phyloP scores from a whole-genome alignment of 1,140 invertebrate species.

The Pogonognathellus flavescens region DNA sequence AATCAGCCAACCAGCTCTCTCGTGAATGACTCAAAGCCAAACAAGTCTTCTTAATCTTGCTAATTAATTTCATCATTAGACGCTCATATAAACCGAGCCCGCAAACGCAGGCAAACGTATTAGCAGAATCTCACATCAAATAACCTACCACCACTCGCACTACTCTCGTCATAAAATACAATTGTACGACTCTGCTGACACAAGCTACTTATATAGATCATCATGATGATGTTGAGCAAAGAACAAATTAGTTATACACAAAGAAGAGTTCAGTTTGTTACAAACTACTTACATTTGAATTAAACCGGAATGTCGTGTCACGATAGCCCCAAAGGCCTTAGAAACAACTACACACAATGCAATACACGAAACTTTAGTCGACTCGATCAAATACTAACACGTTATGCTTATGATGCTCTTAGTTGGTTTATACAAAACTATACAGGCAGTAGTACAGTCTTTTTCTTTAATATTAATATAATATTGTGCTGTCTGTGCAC shows the following conservation, averaged over 20 bases:
- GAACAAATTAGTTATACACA: neutral
- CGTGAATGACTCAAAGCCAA: slow-evolving; percentile 1
- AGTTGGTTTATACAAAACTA: no score
- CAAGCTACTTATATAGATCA: neutral
- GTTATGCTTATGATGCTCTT: neutral
- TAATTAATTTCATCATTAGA: slow-evolving; percentile 39
- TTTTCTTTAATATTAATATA: no score
- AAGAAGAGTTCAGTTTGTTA: neutral
- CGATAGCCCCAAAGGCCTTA: slow-evolving; percentile 34
- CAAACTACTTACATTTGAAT: slow-evolving; percentile 6
- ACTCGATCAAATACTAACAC: slow-evolving; percentile 20
- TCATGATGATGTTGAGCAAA: neutral
- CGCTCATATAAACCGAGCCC: slow-evolving; percentile 1
- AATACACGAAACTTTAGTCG: neutral
- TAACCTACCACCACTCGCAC: neutral
- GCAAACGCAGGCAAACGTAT: neutral
- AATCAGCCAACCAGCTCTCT: neutral
- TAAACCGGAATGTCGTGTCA: slow-evolving; percentile 46
- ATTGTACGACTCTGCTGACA: neutral
- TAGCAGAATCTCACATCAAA: neutral
- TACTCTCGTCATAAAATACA: neutral
- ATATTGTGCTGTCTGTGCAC: no score
- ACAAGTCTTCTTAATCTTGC: slow-evolving; percentile 32
- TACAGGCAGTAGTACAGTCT: no score
- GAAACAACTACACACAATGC: slow-evolving; percentile 7